Conservation (phyloP, 2,113 vertebrate species). For the Macrotus californicus region DNA sequence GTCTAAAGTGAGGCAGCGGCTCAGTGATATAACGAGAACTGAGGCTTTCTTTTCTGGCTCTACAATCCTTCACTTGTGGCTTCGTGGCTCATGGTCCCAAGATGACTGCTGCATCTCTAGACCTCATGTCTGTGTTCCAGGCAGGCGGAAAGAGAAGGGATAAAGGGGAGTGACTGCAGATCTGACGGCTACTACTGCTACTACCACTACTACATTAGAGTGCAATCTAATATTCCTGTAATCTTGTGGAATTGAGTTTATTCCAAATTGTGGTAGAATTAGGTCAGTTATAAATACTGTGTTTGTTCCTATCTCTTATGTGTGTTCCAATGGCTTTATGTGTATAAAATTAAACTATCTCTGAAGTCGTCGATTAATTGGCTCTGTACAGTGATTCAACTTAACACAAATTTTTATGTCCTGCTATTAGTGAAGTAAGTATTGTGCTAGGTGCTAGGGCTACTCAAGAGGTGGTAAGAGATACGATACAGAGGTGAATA, state of each 20-base stretch:
- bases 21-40: not conserved
- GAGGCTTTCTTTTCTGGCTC: not conserved
- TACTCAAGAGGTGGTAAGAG: not conserved
- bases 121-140: slow-evolving; percentile 12
- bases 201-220: not conserved
- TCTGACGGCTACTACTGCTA: not conserved
- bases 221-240: not conserved
- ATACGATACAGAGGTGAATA: not conserved
- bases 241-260: slow-evolving; percentile 18
- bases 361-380: slow-evolving; percentile 9
- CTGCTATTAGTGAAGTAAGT: slow-evolving; percentile 11
- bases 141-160: not conserved
- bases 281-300: not conserved
- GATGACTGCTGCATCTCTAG: not conserved
- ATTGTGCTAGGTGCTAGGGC: not conserved
- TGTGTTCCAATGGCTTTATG: not conserved
- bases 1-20: not conserved
- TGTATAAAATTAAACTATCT: not conserved
- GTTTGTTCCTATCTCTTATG: not conserved
- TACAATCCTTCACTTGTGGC: not conserved
- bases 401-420: not conserved
- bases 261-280: slow-evolving; percentile 3
- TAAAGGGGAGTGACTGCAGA: not conserved
- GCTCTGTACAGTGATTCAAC: slow-evolving; percentile 19
- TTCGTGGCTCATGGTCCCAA: not conserved